Percentiles rank a stretch among this genome's conserved stretches.
phyloP scores from a whole-genome alignment of 92 coral and sea anemone species.

The Zoanthus sociatus region DNA sequence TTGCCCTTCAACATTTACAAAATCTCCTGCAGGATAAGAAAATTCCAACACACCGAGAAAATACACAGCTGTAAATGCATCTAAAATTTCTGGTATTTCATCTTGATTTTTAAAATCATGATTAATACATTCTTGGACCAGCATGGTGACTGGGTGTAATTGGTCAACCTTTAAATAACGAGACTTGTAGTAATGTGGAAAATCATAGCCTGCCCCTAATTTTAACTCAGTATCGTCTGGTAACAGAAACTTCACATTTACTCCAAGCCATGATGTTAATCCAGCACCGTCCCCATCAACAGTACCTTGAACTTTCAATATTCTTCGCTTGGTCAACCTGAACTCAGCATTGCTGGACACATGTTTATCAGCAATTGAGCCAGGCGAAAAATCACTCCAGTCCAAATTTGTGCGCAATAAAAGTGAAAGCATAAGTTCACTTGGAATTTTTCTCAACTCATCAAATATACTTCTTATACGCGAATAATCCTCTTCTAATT shows the following conservation, averaged over 20 bases:
- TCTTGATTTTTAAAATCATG: slow-evolving; percentile 43
- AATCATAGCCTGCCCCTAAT: not conserved
- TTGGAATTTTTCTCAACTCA: slow-evolving; percentile 20
- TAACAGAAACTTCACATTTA: slow-evolving; percentile 41
- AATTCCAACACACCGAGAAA: slow-evolving; percentile 51
- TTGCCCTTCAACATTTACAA: not conserved
- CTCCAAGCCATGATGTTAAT: slow-evolving; percentile 33
- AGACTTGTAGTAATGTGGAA: not conserved
- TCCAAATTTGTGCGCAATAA: slow-evolving; percentile 54
- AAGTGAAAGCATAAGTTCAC: slow-evolving; percentile 18
- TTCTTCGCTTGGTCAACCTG: not conserved
- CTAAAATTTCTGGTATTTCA: slow-evolving; percentile 37
- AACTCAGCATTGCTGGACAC: slow-evolving; percentile 42
- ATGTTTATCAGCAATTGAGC: slow-evolving; percentile 33
- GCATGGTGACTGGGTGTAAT: slow-evolving; percentile 58
- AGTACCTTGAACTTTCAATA: no score
- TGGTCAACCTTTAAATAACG: slow-evolving; percentile 18
- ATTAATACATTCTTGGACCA: slow-evolving; percentile 54
- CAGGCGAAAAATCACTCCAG: slow-evolving; percentile 22
- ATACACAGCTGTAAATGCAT: slow-evolving; percentile 53
- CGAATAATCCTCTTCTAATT: not conserved
- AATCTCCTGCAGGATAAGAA: not conserved
- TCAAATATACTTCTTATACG: slow-evolving; percentile 7
- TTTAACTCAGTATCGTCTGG: slow-evolving; percentile 39
- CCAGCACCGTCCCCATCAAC: slow-evolving; percentile 43